These are phyloP conservation scores for Deroplatys truncata DNA, from an alignment of 2,888 invertebrate species.

Conservation along the genomic window DNA sequence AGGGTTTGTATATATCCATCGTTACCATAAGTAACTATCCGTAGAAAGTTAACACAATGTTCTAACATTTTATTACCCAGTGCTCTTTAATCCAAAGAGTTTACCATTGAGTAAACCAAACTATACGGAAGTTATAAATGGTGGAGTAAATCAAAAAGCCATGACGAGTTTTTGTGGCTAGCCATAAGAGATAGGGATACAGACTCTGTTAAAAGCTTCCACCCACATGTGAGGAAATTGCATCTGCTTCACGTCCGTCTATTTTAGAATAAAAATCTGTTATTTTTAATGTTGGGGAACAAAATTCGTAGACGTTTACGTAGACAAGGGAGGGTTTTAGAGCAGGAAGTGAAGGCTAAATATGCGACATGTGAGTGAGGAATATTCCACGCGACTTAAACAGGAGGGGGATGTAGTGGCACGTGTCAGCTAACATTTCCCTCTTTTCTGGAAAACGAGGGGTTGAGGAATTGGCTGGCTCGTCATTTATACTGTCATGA, in stretches of 20 bases:
- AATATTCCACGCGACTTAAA: constrained; percentile 1
- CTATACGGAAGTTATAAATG: not conserved
- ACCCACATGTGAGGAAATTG: not conserved
- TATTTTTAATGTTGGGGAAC: not conserved
- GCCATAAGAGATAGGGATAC: not conserved
- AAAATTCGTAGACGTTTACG: not conserved
- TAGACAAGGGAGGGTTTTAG: not conserved
- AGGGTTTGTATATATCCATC: no score
- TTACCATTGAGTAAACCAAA: not conserved
- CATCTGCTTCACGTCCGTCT: not conserved
- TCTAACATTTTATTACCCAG: no score
- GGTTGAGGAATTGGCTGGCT: not conserved
- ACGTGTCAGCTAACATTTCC: not conserved
- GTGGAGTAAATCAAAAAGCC: not conserved
- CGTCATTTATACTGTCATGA: not conserved
- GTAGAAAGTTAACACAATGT: no score
- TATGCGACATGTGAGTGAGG: not conserved
- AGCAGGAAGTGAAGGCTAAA: constrained; percentile 6
- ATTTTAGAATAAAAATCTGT: not conserved
- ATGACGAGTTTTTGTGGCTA: not conserved
- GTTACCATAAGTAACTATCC: no score
- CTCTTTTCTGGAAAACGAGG: constrained; percentile 8
- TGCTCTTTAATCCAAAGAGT: no score
- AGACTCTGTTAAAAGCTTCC: not conserved
- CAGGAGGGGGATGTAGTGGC: not conserved